Evolutionary conservation across 2,797 vertebrate species (phyloP).

Genomic region (Sebastes paucispinis): DNA sequence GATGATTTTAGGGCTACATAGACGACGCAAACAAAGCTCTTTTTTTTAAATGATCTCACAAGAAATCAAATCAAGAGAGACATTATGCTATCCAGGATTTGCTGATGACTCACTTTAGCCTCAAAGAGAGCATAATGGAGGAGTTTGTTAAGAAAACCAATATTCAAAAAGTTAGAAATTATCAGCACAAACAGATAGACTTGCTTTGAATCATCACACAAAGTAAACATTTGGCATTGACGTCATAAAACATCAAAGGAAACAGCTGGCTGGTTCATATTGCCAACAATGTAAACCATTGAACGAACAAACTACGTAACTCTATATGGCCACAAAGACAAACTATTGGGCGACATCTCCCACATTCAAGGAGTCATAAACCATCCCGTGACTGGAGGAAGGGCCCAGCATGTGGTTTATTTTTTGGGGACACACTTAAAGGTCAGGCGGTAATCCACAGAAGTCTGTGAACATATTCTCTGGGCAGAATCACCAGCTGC

Average conservation of each 20-base stretch:
- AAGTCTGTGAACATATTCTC: conserved; percentile 70
- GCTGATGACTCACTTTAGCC: conserved; percentile 64
- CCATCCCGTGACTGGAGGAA: conserved; percentile 57
- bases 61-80: conserved; percentile 61
- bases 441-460: conserved; percentile 67
- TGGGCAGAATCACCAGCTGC: conserved; percentile 80
- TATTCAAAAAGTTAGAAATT: conserved; percentile 49
- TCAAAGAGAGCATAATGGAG: conserved; percentile 26
- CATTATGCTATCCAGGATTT: conserved; percentile 49
- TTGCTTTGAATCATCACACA: conserved; percentile 52
- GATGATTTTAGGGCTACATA: conserved; percentile 64
- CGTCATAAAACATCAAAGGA: conserved; percentile 42
- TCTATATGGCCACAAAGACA: conserved; percentile 54
- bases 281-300: conserved; percentile 45
- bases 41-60: conserved; percentile 67
- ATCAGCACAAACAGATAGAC: conserved; percentile 24
- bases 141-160: conserved; percentile 43
- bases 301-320: conserved; percentile 52
- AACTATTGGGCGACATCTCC: conserved; percentile 63
- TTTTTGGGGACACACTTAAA: conserved; percentile 74
- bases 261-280: conserved; percentile 55
- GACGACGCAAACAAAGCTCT: conserved; percentile 64
- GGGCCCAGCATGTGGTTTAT: conserved; percentile 74
- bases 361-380: conserved; percentile 73
- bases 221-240: conserved; percentile 52